A percentile compares a stretch with the other conserved stretches of the same genome.
These are phyloP conservation scores for Lindbergichthys nudifrons DNA, from an alignment of 2,797 vertebrate genomes.

Conservation along the genomic window DNA sequence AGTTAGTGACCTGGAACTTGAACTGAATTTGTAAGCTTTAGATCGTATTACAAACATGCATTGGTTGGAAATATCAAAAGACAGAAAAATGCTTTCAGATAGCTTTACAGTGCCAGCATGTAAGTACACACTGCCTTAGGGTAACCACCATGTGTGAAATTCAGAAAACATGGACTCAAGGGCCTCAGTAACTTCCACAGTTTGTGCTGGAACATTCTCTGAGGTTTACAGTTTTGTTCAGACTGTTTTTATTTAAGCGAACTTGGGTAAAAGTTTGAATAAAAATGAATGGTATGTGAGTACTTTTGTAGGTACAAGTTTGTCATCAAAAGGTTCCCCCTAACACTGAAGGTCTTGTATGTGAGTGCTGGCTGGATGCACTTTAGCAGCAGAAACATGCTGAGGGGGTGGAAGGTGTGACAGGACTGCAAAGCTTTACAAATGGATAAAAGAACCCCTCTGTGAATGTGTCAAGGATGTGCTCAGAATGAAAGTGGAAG, in stretches of 20 bases:
- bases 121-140: conserved; percentile 35
- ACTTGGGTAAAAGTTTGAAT: not conserved
- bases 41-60: conserved; percentile 49
- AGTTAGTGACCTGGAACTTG: conserved; percentile 35
- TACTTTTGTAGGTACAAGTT: conserved; percentile 11
- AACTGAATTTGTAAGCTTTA: conserved; percentile 24
- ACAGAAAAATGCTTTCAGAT: conserved; percentile 20
- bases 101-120: conserved; percentile 30
- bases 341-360: conserved; percentile 33
- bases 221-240: conserved; percentile 15
- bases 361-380: conserved; percentile 46
- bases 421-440: conserved; percentile 75
- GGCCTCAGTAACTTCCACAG: conserved; percentile 26
- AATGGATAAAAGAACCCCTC: conserved; percentile 70
- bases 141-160: conserved; percentile 44
- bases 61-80: conserved; percentile 33
- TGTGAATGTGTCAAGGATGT: conserved; percentile 62
- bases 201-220: conserved; percentile 9
- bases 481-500: conserved; percentile 60
- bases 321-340: conserved; percentile 14
- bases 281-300: not conserved
- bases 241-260: conserved; percentile 3
- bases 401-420: conserved; percentile 71
- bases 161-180: conserved; percentile 43
- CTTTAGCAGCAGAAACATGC: conserved; percentile 56